Percentiles rank a stretch among this genome's conserved stretches.
These are phyloP conservation scores for Phyllotis vaccarum DNA, from an alignment of 2,797 vertebrate species.

Conservation along the genomic window DNA sequence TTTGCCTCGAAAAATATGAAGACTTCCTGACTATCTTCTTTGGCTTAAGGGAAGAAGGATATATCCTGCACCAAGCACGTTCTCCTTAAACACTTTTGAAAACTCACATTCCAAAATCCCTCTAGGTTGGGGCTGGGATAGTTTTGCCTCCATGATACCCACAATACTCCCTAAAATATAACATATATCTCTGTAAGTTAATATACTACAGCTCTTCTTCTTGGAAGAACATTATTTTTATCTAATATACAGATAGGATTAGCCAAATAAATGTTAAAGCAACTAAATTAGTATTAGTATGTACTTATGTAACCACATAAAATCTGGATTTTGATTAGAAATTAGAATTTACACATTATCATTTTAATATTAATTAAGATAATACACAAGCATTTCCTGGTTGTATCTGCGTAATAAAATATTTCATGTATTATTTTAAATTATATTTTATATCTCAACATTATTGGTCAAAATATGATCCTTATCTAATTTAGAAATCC, in stretches of 20 bases:
- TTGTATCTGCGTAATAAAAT: conserved; percentile 60
- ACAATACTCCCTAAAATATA: neutral
- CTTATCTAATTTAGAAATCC: conserved; percentile 40
- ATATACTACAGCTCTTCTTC: neutral
- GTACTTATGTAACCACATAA: conserved; percentile 26
- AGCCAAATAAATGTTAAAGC: neutral
- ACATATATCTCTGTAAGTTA: neutral
- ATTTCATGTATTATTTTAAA: conserved; percentile 25
- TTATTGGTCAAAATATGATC: conserved; percentile 23
- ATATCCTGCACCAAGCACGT: neutral
- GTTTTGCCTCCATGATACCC: neutral
- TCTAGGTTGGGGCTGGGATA: neutral
- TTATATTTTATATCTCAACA: neutral
- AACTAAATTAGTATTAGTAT: conserved; percentile 19
- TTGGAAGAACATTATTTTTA: conserved; percentile 23
- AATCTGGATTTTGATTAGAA: neutral
- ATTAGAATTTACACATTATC: conserved; percentile 52
- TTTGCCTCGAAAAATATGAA: neutral
- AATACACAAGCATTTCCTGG: neutral
- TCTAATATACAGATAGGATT: neutral
- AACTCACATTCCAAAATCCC: neutral
- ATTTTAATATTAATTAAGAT: conserved; percentile 63
- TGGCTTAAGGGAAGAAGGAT: neutral
- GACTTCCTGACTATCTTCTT: neutral
- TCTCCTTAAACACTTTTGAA: neutral